Conservation (phyloP, 2,113 vertebrate species). For the Butorides virescens region DNA sequence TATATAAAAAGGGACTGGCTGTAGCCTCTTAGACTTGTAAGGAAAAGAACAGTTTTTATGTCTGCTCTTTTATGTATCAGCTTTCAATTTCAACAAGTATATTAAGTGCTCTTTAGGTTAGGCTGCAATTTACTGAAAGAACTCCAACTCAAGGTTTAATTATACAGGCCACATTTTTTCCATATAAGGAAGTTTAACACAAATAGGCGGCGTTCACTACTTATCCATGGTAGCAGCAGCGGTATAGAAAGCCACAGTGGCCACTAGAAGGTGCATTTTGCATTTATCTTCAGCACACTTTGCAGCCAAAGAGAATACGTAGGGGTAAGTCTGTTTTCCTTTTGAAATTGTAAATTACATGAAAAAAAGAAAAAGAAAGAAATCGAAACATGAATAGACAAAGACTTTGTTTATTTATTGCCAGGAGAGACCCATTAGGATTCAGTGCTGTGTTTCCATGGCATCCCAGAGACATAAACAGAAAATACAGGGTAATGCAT, state of each 20-base stretch:
- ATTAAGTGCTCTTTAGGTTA: constrained; percentile 65
- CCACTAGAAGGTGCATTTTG: constrained; percentile 69
- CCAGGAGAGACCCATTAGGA: constrained; percentile 73
- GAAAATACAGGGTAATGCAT: constrained; percentile 77
- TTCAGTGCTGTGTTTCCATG: constrained; percentile 76
- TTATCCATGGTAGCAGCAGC: neutral
- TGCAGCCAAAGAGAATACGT: constrained; percentile 12
- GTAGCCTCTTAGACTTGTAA: constrained; percentile 23
- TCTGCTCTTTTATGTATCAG: constrained; percentile 44
- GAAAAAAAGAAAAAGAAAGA: constrained; percentile 36
- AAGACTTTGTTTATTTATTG: constrained; percentile 81
- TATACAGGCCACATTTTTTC: constrained; percentile 46
- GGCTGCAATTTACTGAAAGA: constrained; percentile 63
- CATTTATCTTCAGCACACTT: constrained; percentile 42
- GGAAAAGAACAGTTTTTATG: constrained; percentile 37
- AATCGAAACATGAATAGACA: constrained; percentile 74
- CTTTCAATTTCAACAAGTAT: constrained; percentile 64
- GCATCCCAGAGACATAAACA: constrained; percentile 78
- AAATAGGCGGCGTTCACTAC: neutral
- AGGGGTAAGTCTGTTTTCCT: constrained; percentile 56
- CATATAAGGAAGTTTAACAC: neutral
- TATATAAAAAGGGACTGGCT: constrained; percentile 47
- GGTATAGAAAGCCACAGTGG: neutral
- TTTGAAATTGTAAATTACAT: constrained; percentile 72
- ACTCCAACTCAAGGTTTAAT: constrained; percentile 61